Conservation (phyloP, 2,797 vertebrate genomes). For the Enteromius afrohamiltoni region DNA sequence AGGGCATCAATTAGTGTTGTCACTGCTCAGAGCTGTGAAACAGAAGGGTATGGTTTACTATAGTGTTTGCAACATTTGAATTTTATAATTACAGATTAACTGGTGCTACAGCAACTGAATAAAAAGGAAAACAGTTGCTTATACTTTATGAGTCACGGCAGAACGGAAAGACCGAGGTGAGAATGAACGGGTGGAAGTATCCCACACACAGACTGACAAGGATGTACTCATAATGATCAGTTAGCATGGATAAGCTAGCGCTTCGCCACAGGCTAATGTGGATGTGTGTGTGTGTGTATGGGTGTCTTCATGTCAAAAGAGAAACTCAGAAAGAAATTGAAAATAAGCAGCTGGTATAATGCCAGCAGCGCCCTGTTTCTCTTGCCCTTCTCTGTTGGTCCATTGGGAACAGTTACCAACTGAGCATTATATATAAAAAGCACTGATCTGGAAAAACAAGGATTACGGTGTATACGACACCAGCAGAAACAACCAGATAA, state of each 20-base stretch:
- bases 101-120: constrained; percentile 17
- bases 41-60: constrained; percentile 39
- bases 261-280: constrained; percentile 13
- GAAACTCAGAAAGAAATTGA: constrained; percentile 1
- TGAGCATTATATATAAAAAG: constrained; percentile 16
- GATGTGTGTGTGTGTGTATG: constrained; percentile 19
- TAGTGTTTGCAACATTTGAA: constrained; percentile 32
- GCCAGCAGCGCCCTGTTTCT: not conserved
- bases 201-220: constrained; percentile 22
- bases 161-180: constrained; percentile 29
- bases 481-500: not conserved
- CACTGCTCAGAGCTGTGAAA: constrained; percentile 37
- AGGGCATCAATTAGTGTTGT: constrained; percentile 44
- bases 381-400: constrained; percentile 22
- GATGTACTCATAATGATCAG: constrained; percentile 40
- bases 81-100: constrained; percentile 51
- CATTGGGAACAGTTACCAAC: not conserved
- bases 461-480: constrained; percentile 2
- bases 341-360: constrained; percentile 27
- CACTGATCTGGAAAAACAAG: constrained; percentile 4
- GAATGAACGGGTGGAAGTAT: constrained; percentile 1
- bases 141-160: constrained; percentile 26
- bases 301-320: constrained; percentile 9
- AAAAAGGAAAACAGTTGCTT: constrained; percentile 6
- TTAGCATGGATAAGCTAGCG: constrained; percentile 30